Base-by-base conservation (phyloP, 35 echinoderm and acorn worm genomes). In the Strongylocentrotus purpuratus region DNA sequence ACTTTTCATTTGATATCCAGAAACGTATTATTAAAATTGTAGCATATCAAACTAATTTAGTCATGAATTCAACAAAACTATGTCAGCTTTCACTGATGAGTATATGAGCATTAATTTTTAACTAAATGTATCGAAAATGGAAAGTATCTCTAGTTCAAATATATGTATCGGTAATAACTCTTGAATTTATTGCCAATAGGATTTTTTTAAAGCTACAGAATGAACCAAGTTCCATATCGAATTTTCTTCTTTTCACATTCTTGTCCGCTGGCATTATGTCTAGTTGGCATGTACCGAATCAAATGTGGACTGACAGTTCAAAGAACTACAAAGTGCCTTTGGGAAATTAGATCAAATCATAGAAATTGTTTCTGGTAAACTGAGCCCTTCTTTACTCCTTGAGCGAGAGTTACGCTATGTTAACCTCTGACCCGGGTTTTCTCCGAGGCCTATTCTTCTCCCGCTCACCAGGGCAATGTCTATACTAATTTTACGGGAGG, bases 281-380 rank as follows among this genome's bases (percentile, higher is more conserved):
- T 1, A 78, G 65, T n/a, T 78, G 65, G 65, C 65, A 78, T 78
- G n/a, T 78, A 78, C 20, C 65, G 65, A 78, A 78, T 78, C 65
- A 78, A 78, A 78, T 78, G 25, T 28, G 8, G 28, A 28, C 20
- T 78, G 65, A 78, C 65, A 78, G 65, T 78, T n/a, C 65, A 78
- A 78, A 78, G 28, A 78, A 78, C 65, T 78, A 78, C 65, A 78
- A n/a, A 22, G 28, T n/a, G 65, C 65, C 65, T 78, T n/a, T 78
- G 65, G 65, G 65, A 78, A 78, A 78, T 78, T 78, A 78, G 25
- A 78, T 78, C 65, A 78, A 78, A 78, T 78, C 65, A 78, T 28
- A 78, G 65, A 78, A 78, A 78, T 78, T 78, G 65, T 78, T 78
- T n/a, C 65, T 78, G 25, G 65, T 78, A 78, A 78, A 78, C 65